Base-by-base conservation (phyloP, 2,797 vertebrate genomes). In the Antennarius maculatus region DNA sequence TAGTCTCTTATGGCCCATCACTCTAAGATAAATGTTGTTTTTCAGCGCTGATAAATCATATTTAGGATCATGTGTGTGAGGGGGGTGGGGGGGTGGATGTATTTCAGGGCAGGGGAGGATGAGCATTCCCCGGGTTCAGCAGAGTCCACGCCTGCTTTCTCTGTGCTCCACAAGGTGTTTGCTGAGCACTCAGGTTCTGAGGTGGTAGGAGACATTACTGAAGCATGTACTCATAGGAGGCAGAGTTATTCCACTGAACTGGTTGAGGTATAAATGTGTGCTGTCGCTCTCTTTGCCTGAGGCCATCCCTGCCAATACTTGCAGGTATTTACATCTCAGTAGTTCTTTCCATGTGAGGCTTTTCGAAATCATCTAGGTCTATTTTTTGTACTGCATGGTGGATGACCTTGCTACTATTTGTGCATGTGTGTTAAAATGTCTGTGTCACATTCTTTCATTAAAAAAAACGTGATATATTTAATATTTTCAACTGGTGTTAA, bases 271-370 rank as follows among this genome's bases (percentile, higher is more conserved):
- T 23, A 52, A 61, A 88, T 83, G 78, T 85, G 80, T 77, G 74
- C 63, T 80, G 80, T 74, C 43, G 28, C 73, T 71, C 55, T 79
- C 47, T 63, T 31, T 1, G 71, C 86, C 69, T 11, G 54, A 46
- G 70, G 85, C 69, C 75, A 79, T 75, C 74, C 76, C 46, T 87
- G 69, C 61, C 53, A 55, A 83, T 84, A 86, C 83, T 81, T 84
- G 75, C 68, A 79, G 61, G 64, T 72, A 78, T 79, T 69, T 78
- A 60, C 56, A 69, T 54, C 56, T 67, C 42, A 56, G 7, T 54
- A 65, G 45, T 60, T 42, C 45, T 72, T 71, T 50, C 37, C 34
- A 58, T 4, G 28, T 52, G 52, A 59, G 39, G 72, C 34, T 71
- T 12, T 76, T 54, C 61, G 28, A 71, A 76, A 55, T 55, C 7